Percentiles rank a stretch among this genome's conserved stretches.
These are phyloP conservation scores for Zoanthus sociatus DNA, from an alignment of 92 coral and sea anemone genomes.

Conservation along the genomic window DNA sequence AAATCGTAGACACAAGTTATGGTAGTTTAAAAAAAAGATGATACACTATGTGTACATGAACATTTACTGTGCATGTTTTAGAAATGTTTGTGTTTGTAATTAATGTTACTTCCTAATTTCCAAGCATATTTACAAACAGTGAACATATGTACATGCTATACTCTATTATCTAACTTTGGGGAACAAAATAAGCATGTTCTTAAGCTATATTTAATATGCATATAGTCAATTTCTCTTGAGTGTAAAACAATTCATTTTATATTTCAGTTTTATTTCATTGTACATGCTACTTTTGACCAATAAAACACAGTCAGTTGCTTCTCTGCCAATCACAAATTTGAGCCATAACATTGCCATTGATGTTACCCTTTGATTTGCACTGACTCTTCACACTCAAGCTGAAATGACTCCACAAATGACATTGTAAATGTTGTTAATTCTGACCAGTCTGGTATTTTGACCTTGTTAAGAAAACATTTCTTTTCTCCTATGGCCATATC, in stretches of 20 bases:
- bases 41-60: conserved; percentile 11
- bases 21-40: conserved; percentile 8
- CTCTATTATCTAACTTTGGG: background rate
- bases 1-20: background rate
- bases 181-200: conserved; percentile 3
- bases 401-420: background rate
- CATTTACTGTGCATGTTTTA: conserved; percentile 16
- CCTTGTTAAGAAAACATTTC: conserved; percentile 55
- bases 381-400: conserved; percentile 11
- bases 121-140: background rate
- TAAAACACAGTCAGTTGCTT: background rate
- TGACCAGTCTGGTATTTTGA: conserved; percentile 22
- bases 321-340: background rate
- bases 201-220: conserved; percentile 11
- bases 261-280: conserved; percentile 17
- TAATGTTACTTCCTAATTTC: conserved; percentile 12
- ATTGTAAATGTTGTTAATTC: background rate
- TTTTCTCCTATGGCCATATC: conserved; percentile 43
- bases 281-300: conserved; percentile 29
- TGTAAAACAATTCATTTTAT: conserved; percentile 5
- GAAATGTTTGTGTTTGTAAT: conserved; percentile 4
- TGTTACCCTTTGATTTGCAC: background rate
- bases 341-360: background rate
- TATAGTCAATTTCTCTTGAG: conserved; percentile 12
- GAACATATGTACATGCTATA: conserved; percentile 5